Conservation (phyloP, 2,888 invertebrate species). For the Drosophila nr. perissopoda region DNA sequence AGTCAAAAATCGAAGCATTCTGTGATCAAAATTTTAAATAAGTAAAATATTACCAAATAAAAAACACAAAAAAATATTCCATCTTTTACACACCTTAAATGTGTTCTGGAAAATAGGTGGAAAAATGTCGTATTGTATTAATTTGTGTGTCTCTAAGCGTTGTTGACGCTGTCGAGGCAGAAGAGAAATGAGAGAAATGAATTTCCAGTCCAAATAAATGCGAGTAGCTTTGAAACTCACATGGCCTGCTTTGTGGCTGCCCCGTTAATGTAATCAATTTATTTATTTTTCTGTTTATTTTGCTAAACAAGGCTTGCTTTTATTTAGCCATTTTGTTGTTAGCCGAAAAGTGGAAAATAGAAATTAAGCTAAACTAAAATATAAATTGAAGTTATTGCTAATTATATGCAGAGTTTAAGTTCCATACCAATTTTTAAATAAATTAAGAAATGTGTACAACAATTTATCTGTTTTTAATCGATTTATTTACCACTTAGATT, state of each 20-base stretch:
- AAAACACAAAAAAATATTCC: not conserved
- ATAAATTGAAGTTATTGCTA: no score
- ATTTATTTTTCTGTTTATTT: not conserved
- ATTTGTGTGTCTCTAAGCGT: constrained; percentile 6
- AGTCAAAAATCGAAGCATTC: constrained; percentile 53
- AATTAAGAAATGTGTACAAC: not conserved
- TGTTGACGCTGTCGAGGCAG: constrained; percentile 4
- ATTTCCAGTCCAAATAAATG: not conserved
- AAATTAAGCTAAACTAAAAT: no score
- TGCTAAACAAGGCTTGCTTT: not conserved
- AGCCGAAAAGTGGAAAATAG: not conserved
- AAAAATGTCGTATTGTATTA: constrained; percentile 1
- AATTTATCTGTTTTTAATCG: not conserved
- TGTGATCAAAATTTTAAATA: not conserved
- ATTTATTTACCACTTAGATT: not conserved
- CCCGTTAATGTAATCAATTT: not conserved
- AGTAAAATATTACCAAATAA: not conserved
- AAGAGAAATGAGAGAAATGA: constrained; percentile 3
- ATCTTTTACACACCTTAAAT: not conserved
- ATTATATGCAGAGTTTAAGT: no score
- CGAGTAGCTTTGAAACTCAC: not conserved
- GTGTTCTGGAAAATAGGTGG: not conserved
- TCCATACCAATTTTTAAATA: no score
- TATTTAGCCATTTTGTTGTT: not conserved
- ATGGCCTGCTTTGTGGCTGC: not conserved